Percentiles rank a stretch among this genome's conserved stretches.
phyloP scores from a whole-genome alignment of 2,797 vertebrate species.

The Mormyrus proboscirostris region DNA sequence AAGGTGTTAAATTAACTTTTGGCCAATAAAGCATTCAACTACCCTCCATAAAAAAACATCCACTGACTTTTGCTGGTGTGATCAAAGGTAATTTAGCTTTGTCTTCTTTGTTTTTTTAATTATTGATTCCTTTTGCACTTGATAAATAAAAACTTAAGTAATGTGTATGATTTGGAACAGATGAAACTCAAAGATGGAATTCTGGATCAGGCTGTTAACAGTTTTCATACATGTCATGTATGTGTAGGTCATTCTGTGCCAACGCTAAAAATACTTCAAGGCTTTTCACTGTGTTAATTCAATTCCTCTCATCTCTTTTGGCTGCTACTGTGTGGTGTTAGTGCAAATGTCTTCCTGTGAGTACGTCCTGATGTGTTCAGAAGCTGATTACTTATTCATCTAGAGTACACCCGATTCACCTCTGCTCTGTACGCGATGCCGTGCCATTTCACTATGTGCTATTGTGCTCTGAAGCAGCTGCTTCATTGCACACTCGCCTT shows the following conservation, averaged over 20 bases:
- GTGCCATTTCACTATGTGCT: background rate
- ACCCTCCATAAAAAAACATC: background rate
- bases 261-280: background rate
- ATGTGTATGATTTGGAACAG: background rate
- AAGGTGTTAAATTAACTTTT: conserved; percentile 1
- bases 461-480: background rate
- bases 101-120: background rate
- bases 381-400: background rate
- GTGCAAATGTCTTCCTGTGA: background rate
- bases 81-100: background rate
- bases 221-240: background rate
- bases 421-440: background rate
- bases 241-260: background rate
- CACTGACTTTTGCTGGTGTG: background rate
- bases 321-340: background rate
- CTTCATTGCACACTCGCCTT: background rate
- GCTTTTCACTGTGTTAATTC: background rate
- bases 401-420: background rate
- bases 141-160: conserved; percentile 10
- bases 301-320: background rate
- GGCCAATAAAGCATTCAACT: background rate
- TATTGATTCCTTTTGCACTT: background rate
- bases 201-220: background rate
- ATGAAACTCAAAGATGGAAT: background rate
- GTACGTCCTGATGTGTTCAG: background rate